phyloP scores from a whole-genome alignment of 2,113 vertebrate species.

The Aspiorhynchus laticeps region DNA sequence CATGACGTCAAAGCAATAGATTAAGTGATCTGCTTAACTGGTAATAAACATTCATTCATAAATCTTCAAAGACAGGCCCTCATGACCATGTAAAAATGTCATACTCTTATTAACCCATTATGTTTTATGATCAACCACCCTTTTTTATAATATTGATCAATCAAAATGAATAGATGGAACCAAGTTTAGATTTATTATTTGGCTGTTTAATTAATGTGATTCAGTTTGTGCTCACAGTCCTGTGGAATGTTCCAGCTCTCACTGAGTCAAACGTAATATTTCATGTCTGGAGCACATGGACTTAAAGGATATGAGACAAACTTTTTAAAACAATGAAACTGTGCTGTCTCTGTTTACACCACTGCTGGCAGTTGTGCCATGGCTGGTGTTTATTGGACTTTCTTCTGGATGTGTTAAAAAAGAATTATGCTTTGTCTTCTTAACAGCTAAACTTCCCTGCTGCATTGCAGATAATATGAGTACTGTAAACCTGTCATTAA shows the following conservation, averaged over 20 bases:
- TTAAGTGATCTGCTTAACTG: background rate
- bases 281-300: background rate
- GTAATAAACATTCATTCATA: background rate
- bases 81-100: background rate
- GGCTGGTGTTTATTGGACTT: background rate
- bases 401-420: background rate
- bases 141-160: background rate
- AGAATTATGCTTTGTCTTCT: background rate
- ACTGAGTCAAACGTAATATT: background rate
- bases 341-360: slow-evolving; percentile 16
- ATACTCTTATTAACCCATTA: background rate
- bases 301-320: background rate
- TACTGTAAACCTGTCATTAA: background rate
- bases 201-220: background rate
- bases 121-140: background rate
- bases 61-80: background rate
- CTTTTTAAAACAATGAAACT: slow-evolving; percentile 2
- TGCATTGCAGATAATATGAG: background rate
- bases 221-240: background rate
- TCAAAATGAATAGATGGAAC: background rate
- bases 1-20: slow-evolving; percentile 1
- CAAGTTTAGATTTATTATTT: background rate
- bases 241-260: slow-evolving; percentile 2
- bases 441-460: background rate
- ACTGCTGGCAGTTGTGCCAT: background rate